phyloP scores from a whole-genome alignment of 30 jellyfish, hydroid and myxozoan genomes.

The Haliclystus octoradiatus region DNA sequence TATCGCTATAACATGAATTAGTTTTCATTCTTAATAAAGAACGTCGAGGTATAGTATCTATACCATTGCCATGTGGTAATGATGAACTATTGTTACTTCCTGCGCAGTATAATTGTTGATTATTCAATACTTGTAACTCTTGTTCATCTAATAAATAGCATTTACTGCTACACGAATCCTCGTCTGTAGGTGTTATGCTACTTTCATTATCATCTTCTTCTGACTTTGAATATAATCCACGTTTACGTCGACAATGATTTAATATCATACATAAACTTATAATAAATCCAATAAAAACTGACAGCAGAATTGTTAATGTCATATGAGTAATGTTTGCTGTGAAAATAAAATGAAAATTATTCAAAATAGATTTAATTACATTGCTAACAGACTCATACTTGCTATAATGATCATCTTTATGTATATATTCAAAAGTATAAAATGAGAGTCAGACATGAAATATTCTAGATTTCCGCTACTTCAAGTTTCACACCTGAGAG shows the following conservation, averaged over 20 bases:
- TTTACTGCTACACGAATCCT: background rate
- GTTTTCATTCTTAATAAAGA: too few relatives aligned
- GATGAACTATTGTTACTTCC: background rate
- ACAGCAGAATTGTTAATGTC: conserved; percentile 52
- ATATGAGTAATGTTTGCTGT: conserved; percentile 71
- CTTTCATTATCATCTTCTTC: too few relatives aligned
- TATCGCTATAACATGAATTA: background rate
- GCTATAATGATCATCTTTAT: too few relatives aligned
- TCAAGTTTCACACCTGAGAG: too few relatives aligned
- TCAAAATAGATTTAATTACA: too few relatives aligned
- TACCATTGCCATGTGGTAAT: background rate
- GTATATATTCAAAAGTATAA: too few relatives aligned
- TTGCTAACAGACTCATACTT: too few relatives aligned
- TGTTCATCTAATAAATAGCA: background rate
- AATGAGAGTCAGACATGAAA: too few relatives aligned
- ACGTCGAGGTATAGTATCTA: too few relatives aligned
- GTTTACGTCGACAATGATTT: conserved; percentile 79
- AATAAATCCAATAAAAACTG: conserved; percentile 70
- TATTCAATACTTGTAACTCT: background rate
- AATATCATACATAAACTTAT: conserved; percentile 55
- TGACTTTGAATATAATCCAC: background rate
- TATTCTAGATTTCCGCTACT: too few relatives aligned
- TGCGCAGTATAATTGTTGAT: background rate
- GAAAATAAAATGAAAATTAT: conserved; percentile 1
- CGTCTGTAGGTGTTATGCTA: too few relatives aligned